Evolutionary conservation across 2,888 invertebrate genomes (phyloP), one percentile per base, ranked within the genome.

Genomic region (Mimachlamys varia): DNA sequence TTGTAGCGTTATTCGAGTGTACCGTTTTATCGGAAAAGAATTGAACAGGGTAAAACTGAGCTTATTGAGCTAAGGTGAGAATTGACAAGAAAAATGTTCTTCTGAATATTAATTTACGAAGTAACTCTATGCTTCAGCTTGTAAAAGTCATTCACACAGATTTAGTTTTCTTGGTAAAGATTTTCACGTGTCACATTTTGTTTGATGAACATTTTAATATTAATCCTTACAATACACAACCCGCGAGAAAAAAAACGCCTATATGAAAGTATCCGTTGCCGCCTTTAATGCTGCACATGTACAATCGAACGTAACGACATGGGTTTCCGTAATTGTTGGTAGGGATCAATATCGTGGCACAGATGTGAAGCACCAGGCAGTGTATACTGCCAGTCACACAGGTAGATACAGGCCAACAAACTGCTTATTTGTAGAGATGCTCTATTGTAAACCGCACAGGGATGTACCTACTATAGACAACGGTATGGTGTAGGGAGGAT

Each of bases 281-380:
- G 62, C n/a, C 62, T 62, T 17, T 76, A 33, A 76, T 76, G 27
- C 76, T 12, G 76, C 76, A 76, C 33, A 33, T 76, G 76, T 33
- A 76, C 76, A 76, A 76, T 33, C 76, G 76, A 76, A 76, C 76
- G 76, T 33, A 76, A 76, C 33, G 76, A 76, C 76, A 76, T 33
- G 22, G 76, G 76, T 76, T 76, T 76, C 76, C 76, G 15, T 76
- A 76, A 76, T 76, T 76, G 76, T 76, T 33, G 27, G 76, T 10
- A 5, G 33, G 22, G 76, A 76, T 76, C 76, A 33, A 76, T 76
- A 76, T 1, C 76, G 12, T 76, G 76, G 33, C 76, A 76, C 76
- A 76, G 76, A 76, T 76, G 62, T 62, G 76, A 27, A 76, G 76
- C 76, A 76, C 76, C 19, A 33, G 76, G 12, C 53, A 15, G 12